Evolutionary conservation across 2,888 invertebrate species (phyloP).

Genomic region (Campaea margaritaria): DNA sequence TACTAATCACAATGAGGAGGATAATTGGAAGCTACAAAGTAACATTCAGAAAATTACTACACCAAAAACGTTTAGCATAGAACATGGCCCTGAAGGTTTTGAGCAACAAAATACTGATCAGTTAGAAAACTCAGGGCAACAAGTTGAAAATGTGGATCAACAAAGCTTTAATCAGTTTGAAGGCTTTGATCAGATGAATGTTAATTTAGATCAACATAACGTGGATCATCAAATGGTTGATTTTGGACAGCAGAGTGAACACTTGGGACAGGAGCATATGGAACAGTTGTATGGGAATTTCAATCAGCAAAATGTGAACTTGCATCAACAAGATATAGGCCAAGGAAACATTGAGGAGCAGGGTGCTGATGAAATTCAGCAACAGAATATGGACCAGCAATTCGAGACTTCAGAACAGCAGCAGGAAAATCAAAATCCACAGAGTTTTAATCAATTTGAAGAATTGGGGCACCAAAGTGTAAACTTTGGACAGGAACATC

Average conservation of each 20-base stretch:
- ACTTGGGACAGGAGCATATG: slow-evolving; percentile 3
- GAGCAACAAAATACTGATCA: slow-evolving; percentile 24
- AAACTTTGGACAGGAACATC: slow-evolving; percentile 38
- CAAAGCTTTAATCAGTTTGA: slow-evolving; percentile 10
- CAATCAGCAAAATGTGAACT: slow-evolving; percentile 16
- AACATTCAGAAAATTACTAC: slow-evolving; percentile 8
- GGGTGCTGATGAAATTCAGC: slow-evolving; percentile 15
- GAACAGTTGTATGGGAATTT: slow-evolving; percentile 5
- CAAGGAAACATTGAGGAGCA: neutral
- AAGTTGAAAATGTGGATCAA: slow-evolving; percentile 2
- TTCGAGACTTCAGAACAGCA: slow-evolving; percentile 37
- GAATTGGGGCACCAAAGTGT: slow-evolving; percentile 29
- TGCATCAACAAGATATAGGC: slow-evolving; percentile 31
- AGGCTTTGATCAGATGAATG: slow-evolving; percentile 30
- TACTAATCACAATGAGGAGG: slow-evolving; percentile 18
- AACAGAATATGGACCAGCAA: slow-evolving; percentile 32
- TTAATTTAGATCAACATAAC: slow-evolving; percentile 36
- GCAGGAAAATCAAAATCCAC: slow-evolving; percentile 35
- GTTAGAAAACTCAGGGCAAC: slow-evolving; percentile 9
- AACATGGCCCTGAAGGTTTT: slow-evolving; percentile 3
- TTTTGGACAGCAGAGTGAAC: slow-evolving; percentile 44
- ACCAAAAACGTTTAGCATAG: slow-evolving; percentile 14
- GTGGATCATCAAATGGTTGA: slow-evolving; percentile 40
- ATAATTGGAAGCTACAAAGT: slow-evolving; percentile 12
- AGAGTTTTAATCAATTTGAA: slow-evolving; percentile 19